Conservation (phyloP, 2,888 invertebrate species). For the Syrphus vitripennis region DNA sequence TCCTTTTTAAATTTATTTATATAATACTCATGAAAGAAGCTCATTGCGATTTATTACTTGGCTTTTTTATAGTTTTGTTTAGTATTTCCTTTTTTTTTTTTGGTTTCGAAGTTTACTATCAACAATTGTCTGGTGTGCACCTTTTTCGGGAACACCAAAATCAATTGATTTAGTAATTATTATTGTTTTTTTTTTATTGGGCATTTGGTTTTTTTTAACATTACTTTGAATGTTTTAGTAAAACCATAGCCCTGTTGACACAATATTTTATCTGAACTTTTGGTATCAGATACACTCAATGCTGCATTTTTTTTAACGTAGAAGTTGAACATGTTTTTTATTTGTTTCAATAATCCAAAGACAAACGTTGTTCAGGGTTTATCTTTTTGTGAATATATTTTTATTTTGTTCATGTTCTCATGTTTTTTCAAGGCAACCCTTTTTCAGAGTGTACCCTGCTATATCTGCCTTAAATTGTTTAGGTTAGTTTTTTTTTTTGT, state of each 20-base stretch:
- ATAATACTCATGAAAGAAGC: neutral
- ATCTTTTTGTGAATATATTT: neutral
- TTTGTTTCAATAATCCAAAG: neutral
- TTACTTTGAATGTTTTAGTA: slow-evolving; percentile 86
- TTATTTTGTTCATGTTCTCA: neutral
- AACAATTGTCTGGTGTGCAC: slow-evolving; percentile 52
- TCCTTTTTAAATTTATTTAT: neutral
- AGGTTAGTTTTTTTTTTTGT: neutral
- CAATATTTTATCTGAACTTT: slow-evolving; percentile 73
- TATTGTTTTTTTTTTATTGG: neutral
- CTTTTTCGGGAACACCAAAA: slow-evolving; percentile 67
- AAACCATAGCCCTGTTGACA: slow-evolving; percentile 85
- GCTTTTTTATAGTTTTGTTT: neutral
- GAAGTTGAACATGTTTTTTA: neutral
- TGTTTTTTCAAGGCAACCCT: neutral
- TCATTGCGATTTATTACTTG: neutral
- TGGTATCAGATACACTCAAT: slow-evolving; percentile 73
- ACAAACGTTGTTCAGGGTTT: neutral
- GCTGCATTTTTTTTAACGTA: slow-evolving; percentile 50
- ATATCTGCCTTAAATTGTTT: too few species aligned
- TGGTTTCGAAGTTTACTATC: neutral
- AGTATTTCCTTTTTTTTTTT: neutral
- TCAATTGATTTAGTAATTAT: slow-evolving; percentile 5
- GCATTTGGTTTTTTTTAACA: slow-evolving; percentile 82
- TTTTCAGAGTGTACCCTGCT: neutral